Base-by-base conservation (phyloP, 1,140 invertebrate genomes). In the Pseudomyrmex gracilis region DNA sequence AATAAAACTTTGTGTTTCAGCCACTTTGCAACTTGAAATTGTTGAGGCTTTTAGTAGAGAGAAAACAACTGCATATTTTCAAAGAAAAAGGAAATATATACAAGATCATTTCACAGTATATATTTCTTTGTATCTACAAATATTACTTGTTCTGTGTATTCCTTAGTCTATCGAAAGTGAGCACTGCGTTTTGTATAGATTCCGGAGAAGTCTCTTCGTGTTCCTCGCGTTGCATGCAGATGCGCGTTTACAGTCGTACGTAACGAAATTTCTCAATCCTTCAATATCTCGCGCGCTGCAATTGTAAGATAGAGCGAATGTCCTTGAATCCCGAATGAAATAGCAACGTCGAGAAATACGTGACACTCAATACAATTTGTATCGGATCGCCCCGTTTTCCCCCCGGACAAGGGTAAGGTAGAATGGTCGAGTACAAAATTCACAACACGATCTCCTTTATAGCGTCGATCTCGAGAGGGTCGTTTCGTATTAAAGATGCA, bases 281-380 rank as follows among this genome's bases (percentile, higher is more conserved):
- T 57, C 45, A 43, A 5, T 22, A 57, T 63, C 63, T 68, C 15
- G 64, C 17, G 17, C 22, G 17, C 22, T 51, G 49, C 15, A 64
- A 68, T 49, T 45, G 70, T 71, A 71, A 85, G 74, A 70, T 68
- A 57, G 64, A 71, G 73, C 68, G 71, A 34, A 63, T 68, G 86
- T 15, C 83, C 87, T 88, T 87, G 83, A 88, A 88, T 87, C 83
- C 61, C 67, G 70, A 87, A 87, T 77, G 83, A 63, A 76, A 58
- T 58, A 24, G 76, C 80, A 85, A 87, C 74, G 43, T 67, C 67
- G 57, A 71, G 64, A 84, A 80, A 55, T 88, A 84, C 85, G 85
- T 87, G 88, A 89, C 73, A 60, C 51, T 77, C 68, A 24, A 86
- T 83, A 83, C 83, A 85, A 89, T 90, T 85, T 87, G 77, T 83